Percentiles rank a stretch among this genome's conserved stretches.
Evolutionary conservation across 2,797 vertebrate genomes (phyloP).

Genomic region (Gymnopithys bicolor): DNA sequence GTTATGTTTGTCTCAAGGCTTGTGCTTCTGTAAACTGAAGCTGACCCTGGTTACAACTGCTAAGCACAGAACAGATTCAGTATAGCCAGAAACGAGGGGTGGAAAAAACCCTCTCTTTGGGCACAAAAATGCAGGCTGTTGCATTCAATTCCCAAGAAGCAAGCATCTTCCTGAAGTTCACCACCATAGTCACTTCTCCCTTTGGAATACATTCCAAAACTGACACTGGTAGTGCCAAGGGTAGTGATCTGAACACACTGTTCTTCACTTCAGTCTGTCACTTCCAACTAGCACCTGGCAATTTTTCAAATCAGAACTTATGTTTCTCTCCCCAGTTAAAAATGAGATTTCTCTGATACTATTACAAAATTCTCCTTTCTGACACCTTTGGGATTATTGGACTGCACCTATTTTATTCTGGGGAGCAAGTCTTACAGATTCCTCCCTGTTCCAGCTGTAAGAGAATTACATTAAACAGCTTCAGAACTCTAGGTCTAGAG

Average conservation of each 20-base stretch:
- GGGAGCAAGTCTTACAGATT: neutral
- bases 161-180: neutral
- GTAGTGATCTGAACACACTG: fast-evolving
- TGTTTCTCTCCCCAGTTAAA: neutral
- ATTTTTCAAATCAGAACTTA: neutral
- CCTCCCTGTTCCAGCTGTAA: neutral
- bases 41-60: neutral
- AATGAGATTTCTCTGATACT: neutral
- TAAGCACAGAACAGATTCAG: neutral
- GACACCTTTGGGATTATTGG: neutral
- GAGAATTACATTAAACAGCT: neutral
- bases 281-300: neutral
- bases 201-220: neutral
- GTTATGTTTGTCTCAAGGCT: neutral
- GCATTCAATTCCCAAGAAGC: neutral
- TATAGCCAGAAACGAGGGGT: neutral
- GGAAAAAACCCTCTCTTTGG: too few species aligned
- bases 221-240: neutral
- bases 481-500: neutral
- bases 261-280: neutral
- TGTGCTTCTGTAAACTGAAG: neutral
- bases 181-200: fast-evolving
- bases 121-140: neutral
- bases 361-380: neutral
- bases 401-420: neutral